phyloP scores from a whole-genome alignment of 2,797 vertebrate genomes.

The Pseudochirops corinnae region DNA sequence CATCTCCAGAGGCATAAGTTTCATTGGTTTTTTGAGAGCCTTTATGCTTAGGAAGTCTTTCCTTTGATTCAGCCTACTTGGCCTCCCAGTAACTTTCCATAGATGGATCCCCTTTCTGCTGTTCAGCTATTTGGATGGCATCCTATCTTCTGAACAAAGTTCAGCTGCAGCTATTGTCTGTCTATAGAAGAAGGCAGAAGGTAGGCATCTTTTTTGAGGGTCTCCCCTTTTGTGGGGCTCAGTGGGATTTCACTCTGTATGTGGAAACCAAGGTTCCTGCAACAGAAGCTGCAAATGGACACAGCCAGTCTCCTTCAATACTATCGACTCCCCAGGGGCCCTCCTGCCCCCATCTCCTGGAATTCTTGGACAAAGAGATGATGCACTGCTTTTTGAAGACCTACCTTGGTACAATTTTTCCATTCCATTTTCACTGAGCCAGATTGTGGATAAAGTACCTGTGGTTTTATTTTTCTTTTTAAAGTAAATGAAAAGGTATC shows the following conservation, averaged over 20 bases:
- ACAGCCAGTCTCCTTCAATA: neutral
- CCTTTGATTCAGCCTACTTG: neutral
- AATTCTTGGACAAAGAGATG: conserved; percentile 34
- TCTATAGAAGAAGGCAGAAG: neutral
- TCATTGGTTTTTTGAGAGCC: neutral
- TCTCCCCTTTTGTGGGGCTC: conserved; percentile 26
- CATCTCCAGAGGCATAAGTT: neutral
- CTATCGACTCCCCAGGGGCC: neutral
- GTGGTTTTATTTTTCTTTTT: neutral
- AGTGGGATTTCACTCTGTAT: conserved; percentile 17
- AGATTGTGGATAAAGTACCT: neutral
- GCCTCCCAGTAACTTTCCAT: neutral
- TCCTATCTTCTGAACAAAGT: neutral
- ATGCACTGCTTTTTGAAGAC: conserved; percentile 43
- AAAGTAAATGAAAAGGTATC: neutral
- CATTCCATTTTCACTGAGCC: conserved; percentile 27
- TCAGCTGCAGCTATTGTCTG: neutral
- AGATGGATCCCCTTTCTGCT: neutral
- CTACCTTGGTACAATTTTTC: neutral
- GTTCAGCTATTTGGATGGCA: neutral
- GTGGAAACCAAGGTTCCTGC: conserved; percentile 48
- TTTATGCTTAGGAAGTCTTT: neutral
- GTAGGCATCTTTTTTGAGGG: neutral
- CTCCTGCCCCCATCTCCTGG: neutral
- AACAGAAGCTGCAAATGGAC: conserved; percentile 11